phyloP scores from a whole-genome alignment of 2,797 vertebrate genomes.

The Phylloscopus collybita region DNA sequence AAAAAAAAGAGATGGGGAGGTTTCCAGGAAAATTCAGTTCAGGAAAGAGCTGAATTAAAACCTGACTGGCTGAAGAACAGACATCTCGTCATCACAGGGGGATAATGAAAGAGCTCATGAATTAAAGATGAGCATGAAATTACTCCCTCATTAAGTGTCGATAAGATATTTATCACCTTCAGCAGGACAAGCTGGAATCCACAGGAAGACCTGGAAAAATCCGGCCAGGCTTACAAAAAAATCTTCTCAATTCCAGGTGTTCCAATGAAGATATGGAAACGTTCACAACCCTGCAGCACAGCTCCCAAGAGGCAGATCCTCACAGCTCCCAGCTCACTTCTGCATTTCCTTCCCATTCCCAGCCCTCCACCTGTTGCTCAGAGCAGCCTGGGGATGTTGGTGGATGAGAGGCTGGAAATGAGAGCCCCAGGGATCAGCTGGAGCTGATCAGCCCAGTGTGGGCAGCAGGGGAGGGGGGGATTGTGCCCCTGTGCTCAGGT shows the following conservation, averaged over 20 bases:
- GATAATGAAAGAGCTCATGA: background rate
- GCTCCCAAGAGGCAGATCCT: background rate
- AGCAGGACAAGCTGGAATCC: background rate
- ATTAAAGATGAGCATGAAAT: background rate
- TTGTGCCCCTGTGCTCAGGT: background rate
- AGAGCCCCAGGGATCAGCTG: background rate
- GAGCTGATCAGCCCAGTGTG: background rate
- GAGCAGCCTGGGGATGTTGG: background rate
- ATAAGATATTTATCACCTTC: background rate
- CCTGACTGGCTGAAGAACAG: background rate
- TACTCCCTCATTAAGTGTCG: background rate
- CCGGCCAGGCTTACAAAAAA: background rate
- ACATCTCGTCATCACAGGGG: background rate
- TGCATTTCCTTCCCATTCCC: background rate
- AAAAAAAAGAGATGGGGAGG: background rate
- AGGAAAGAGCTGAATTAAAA: background rate
- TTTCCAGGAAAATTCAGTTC: background rate
- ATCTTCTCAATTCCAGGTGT: too few species aligned
- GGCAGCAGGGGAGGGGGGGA: background rate
- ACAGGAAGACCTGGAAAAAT: background rate
- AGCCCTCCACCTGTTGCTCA: rapidly evolving
- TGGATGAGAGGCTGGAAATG: background rate
- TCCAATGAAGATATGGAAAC: rapidly evolving
- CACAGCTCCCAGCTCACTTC: background rate
- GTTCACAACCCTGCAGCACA: background rate